Conservation (phyloP, 2,888 invertebrate species). For the Acanthopleura granulata region DNA sequence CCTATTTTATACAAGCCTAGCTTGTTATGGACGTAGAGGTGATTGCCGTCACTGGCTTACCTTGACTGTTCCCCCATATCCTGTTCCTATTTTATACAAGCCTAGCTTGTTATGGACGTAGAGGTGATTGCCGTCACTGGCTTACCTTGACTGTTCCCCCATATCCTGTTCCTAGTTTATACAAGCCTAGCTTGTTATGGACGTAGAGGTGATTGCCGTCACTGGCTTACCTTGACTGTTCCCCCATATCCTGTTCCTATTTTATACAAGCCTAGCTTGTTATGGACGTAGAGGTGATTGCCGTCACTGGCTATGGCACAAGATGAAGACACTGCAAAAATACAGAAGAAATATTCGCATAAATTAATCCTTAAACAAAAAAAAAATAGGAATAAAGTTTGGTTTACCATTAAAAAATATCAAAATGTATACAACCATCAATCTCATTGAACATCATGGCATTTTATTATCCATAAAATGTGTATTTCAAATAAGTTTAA, state of each 20-base stretch:
- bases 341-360: neutral
- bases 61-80: too few species aligned
- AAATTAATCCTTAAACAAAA: neutral
- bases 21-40: conserved; percentile 82
- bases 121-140: conserved; percentile 77
- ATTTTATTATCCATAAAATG: too few species aligned
- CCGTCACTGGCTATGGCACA: conserved; percentile 86
- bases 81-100: too few species aligned
- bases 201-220: too few species aligned
- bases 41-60: conserved; percentile 92
- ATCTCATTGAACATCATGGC: too few species aligned
- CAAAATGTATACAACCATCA: too few species aligned
- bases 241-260: conserved; percentile 95
- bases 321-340: neutral
- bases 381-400: neutral
- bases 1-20: conserved; percentile 93
- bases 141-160: too few species aligned
- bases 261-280: conserved; percentile 84
- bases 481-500: too few species aligned
- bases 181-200: too few species aligned
- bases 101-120: too few species aligned
- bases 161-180: too few species aligned
- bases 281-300: conserved; percentile 86
- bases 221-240: conserved; percentile 77
- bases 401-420: too few species aligned